Evolutionary conservation across 2,888 invertebrate species (phyloP), one percentile per base, ranked within the genome.

Genomic region (Agrochola lychnidis): DNA sequence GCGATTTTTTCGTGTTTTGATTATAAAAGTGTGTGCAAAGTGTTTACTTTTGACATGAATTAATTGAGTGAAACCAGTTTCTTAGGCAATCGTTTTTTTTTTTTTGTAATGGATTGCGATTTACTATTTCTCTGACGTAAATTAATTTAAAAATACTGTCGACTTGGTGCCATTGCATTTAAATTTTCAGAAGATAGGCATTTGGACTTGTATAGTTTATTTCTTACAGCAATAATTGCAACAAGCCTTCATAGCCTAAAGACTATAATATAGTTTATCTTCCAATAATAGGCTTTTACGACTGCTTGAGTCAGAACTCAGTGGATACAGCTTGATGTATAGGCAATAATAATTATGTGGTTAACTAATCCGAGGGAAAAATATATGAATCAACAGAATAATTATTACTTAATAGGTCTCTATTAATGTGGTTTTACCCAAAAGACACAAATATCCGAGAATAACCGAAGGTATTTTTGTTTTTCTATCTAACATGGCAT

Each of bases 1-100:
- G 78, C 73, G 59, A 71, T 67, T 74, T 63, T 82, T 82, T 66
- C 45, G 19, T 56, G 30, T 7, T 56, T 67, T 59, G 40, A 67
- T 66, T 53, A 64, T 62, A 59, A 74, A 77, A 72, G 56, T 53
- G 45, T 76, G 63, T 68, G 68, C 22, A 63, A 73, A 67, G 9
- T 70, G 56, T 70, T 72, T 71, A 45, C 66, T 74, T 61, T 56
- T 51, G 48, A 51, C 40, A 40, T 66, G 36, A 64, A 81, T 81
- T 64, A 69, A 81, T 77, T 73, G 59, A 85, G 63, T 59, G 64
- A 71, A 86, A 84, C 84, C 64, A 59, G 86, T 86, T 42, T 40
- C 70, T 82, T 73, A 70, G 51, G 86, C 76, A 82, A 82, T 67
- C 48, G 42, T 62, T 70, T 61, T 81, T 51, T 81, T 51, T 62